Evolutionary conservation across 30 jellyfish, hydroid and myxozoan species (phyloP).

Genomic region (Nemopilema nomurai): DNA sequence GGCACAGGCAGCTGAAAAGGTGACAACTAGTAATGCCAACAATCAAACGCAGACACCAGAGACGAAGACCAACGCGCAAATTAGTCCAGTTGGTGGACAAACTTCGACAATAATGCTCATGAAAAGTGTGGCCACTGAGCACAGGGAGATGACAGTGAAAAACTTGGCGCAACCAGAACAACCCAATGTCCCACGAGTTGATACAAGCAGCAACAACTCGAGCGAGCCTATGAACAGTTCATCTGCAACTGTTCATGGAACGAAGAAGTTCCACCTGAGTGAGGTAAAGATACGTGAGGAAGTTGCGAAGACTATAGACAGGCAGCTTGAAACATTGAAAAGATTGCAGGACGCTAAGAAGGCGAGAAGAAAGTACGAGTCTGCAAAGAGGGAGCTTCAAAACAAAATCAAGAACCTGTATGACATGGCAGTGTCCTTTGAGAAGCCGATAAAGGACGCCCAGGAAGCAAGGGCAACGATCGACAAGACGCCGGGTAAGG

Average conservation of each 20-base stretch:
- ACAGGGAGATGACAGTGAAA: not conserved
- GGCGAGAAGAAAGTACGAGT: conserved; percentile 78
- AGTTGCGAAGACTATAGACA: conserved; percentile 52
- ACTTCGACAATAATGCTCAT: not conserved
- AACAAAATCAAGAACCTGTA: conserved; percentile 78
- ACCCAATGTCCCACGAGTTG: not conserved
- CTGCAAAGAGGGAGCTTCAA: conserved; percentile 84
- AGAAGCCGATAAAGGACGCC: conserved; percentile 44
- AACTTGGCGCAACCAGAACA: not conserved
- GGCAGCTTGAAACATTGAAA: conserved; percentile 67
- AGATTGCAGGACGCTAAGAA: conserved; percentile 85
- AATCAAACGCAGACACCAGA: not conserved
- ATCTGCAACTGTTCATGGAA: conserved; percentile 8
- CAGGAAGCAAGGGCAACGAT: conserved; percentile 49
- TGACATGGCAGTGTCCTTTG: conserved; percentile 81
- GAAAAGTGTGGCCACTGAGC: not conserved
- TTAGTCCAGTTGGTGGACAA: not conserved
- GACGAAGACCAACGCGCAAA: not conserved
- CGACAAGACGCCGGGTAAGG: conserved; percentile 22
- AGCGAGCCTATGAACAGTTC: not conserved
- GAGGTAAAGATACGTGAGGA: conserved; percentile 32
- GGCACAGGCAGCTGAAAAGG: not conserved
- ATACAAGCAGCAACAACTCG: not conserved
- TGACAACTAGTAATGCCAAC: not conserved
- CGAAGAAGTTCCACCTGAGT: conserved; percentile 27